A percentile compares a stretch with the other conserved stretches of the same genome.
These are phyloP conservation scores for Sander vitreus DNA, from an alignment of 2,113 vertebrate genomes.

Conservation along the genomic window DNA sequence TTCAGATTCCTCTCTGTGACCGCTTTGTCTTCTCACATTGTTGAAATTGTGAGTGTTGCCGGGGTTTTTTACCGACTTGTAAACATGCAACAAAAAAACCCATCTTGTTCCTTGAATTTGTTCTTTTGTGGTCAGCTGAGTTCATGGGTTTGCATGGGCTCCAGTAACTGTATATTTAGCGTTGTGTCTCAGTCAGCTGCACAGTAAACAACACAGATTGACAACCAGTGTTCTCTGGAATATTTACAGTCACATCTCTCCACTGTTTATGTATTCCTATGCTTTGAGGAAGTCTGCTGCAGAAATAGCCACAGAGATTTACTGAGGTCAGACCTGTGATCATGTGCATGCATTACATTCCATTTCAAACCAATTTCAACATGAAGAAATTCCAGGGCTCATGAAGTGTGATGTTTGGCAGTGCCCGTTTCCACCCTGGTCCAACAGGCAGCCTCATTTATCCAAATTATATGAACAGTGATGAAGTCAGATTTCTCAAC, in stretches of 20 bases:
- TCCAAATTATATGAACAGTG: constrained; percentile 31
- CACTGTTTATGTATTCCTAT: constrained; percentile 23
- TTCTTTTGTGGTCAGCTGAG: constrained; percentile 14
- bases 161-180: constrained; percentile 30
- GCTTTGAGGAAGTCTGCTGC: constrained; percentile 36
- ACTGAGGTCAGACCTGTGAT: constrained; percentile 41
- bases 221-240: constrained; percentile 26
- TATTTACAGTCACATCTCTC: constrained; percentile 11
- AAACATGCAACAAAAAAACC: not conserved
- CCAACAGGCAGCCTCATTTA: constrained; percentile 26
- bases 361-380: constrained; percentile 46
- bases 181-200: constrained; percentile 26
- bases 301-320: not conserved
- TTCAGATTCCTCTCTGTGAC: constrained; percentile 29
- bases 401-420: constrained; percentile 55
- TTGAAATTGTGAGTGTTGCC: constrained; percentile 1
- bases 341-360: constrained; percentile 46
- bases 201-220: constrained; percentile 40
- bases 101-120: constrained; percentile 7
- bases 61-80: not conserved
- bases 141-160: constrained; percentile 15
- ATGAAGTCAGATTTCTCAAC: constrained; percentile 28
- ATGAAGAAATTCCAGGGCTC: constrained; percentile 47
- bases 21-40: constrained; percentile 11
- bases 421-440: constrained; percentile 5